Base-by-base conservation (phyloP, 2,888 invertebrate species). In the Pristionchus fissidentatus region DNA sequence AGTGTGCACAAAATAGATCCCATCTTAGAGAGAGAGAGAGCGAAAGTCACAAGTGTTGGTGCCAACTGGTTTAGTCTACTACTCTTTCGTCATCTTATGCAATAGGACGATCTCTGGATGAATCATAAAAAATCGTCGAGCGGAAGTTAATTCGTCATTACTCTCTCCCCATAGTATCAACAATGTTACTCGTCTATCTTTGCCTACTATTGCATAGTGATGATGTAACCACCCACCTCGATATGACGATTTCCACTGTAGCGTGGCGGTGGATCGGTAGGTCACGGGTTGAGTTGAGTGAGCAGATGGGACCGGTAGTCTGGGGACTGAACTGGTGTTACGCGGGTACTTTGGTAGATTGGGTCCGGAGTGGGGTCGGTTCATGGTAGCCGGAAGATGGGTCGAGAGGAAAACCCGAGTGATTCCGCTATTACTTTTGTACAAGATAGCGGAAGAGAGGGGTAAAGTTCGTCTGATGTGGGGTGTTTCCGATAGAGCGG, bases 91-190 rank as follows among this genome's bases (percentile, higher is more conserved):
- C 10, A 10, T 35, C 1, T 10, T 26, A 62, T 29, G 1, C 35
- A 62, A 32, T 29, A 19, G 60, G 32, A 2, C 10, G 60, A 32
- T 60, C 22, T 5, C 62, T 7, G n/a, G 70, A 70, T 70, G 70
- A 70, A 41, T 70, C 70, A 70, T 70, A 70, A 70, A 38, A 66
- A 70, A 43, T 70, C 43, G 70, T 19, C 41, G 70, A 26, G 70
- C 22, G 41, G 70, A 41, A 41, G n/a, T n/a, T 70, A n/a, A n/a
- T 70, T 13, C 15, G 1, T 13, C 22, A n/a, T 70, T 70, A 41
- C 70, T 22, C 38, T 32, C 32, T 32, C 3, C 52, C 52, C 3
- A 52, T 52, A 52, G n/a, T 52, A 52, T 4, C 52, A 52, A 5
- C 5, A 52, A 22, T 15, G 19, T 62, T 35, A 26, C 22, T 1